phyloP scores from a whole-genome alignment of 1,140 invertebrate genomes.

The Drosophila littoralis region DNA sequence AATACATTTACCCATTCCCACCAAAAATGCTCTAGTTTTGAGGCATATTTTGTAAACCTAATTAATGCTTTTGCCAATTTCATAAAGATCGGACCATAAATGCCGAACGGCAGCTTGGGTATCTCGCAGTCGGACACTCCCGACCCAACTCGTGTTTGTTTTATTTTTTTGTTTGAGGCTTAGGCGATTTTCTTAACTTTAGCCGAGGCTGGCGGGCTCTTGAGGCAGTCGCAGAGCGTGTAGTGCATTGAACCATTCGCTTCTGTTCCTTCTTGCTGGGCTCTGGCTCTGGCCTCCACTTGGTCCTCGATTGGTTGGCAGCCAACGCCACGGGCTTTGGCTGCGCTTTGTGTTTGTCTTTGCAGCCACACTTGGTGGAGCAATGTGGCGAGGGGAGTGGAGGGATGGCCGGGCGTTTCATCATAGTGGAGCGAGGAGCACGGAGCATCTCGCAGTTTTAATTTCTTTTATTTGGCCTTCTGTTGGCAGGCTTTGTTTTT shows the following conservation, averaged over 20 bases:
- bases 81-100: no score
- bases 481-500: slow-evolving; percentile 33
- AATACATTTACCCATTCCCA: no score
- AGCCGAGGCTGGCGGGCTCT: slow-evolving; percentile 37
- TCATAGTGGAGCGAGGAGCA: slow-evolving; percentile 28
- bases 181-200: slow-evolving; percentile 76
- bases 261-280: slow-evolving; percentile 10
- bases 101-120: no score
- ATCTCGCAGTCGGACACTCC: no score
- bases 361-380: not conserved
- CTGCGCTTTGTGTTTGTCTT: slow-evolving; percentile 55
- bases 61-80: no score
- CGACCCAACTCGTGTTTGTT: not conserved
- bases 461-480: slow-evolving; percentile 73
- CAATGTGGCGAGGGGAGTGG: not conserved
- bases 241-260: slow-evolving; percentile 70
- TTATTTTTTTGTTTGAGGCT: slow-evolving; percentile 32
- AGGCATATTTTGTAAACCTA: no score
- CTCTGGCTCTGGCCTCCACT: slow-evolving; percentile 13
- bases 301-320: slow-evolving; percentile 63
- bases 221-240: not conserved
- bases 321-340: slow-evolving; percentile 46
- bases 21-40: no score
- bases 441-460: slow-evolving; percentile 58
- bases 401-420: not conserved